Percentiles rank a stretch among this genome's conserved stretches.
Evolutionary conservation across 1,140 invertebrate species (phyloP).

Genomic region (Eumaeus atala): DNA sequence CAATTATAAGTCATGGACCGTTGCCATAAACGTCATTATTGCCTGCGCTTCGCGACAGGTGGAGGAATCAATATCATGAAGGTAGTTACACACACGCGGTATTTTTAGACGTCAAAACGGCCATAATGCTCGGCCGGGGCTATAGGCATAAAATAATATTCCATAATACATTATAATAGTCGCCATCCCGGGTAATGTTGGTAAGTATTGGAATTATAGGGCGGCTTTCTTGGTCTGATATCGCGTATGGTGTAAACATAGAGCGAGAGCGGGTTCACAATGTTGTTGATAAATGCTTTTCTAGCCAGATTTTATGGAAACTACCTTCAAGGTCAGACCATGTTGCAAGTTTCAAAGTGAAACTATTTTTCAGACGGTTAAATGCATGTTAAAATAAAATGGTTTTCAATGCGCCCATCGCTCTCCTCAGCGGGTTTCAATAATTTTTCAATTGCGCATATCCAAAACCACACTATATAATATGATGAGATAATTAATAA

Average conservation of each 20-base stretch:
- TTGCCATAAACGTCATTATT: conserved; percentile 6
- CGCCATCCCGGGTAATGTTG: conserved; percentile 67
- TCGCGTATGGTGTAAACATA: conserved; percentile 32
- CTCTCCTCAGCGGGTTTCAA: no score
- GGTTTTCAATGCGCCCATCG: no score
- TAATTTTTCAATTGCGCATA: no score
- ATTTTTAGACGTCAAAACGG: conserved; percentile 58
- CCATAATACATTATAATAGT: conserved; percentile 74
- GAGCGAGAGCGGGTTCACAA: conserved; percentile 14
- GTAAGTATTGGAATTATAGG: conserved; percentile 72
- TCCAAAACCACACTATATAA: no score
- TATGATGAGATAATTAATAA: no score
- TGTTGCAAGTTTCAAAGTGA: no score
- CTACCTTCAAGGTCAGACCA: no score
- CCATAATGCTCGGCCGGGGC: conserved; percentile 50
- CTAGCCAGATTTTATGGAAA: no score
- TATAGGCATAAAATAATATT: conserved; percentile 69
- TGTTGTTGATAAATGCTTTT: neutral
- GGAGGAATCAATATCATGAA: conserved; percentile 27
- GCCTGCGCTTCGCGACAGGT: conserved; percentile 1
- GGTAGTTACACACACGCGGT: conserved; percentile 39
- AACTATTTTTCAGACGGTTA: no score
- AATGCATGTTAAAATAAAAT: no score
- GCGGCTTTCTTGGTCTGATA: conserved; percentile 55
- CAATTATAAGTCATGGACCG: conserved; percentile 3